Percentiles rank a stretch among this genome's conserved stretches.
Conservation (phyloP, 2,113 vertebrate species). For the Pluvialis apricaria region DNA sequence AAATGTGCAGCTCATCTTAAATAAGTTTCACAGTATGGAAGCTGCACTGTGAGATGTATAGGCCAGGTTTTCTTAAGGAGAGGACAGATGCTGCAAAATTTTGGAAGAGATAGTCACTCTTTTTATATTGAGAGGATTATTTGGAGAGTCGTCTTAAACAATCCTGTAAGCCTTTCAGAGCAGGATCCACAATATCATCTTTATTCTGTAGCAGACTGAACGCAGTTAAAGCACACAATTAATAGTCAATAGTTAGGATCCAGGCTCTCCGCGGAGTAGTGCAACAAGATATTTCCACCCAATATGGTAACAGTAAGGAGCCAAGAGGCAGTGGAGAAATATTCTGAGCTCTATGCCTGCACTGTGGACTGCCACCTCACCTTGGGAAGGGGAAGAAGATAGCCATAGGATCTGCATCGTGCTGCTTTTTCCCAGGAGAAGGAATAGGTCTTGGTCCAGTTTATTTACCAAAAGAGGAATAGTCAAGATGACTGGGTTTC, state of each 20-base stretch:
- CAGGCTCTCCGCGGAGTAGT: not conserved
- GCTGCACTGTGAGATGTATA: not conserved
- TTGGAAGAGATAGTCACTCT: not conserved
- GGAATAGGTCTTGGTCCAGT: not conserved
- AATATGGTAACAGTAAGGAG: not conserved
- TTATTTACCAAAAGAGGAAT: not conserved
- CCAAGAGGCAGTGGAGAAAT: not conserved
- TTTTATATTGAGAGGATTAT: not conserved
- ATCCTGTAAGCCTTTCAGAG: not conserved
- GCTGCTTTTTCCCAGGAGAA: not conserved
- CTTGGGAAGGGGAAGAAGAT: not conserved
- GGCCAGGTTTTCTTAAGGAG: not conserved
- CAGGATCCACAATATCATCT: not conserved
- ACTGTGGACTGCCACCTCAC: not conserved
- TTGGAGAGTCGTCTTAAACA: not conserved
- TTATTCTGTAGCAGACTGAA: not conserved
- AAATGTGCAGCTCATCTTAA: not conserved
- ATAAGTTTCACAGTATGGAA: not conserved
- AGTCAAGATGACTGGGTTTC: not conserved
- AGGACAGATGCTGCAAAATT: not conserved
- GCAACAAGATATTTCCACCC: not conserved
- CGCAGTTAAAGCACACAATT: not conserved
- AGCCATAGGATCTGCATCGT: accelerated
- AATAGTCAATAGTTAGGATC: not conserved
- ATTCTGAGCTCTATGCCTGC: not conserved